A percentile compares a stretch with the other conserved stretches of the same genome.
These are phyloP conservation scores for Oryzias melastigma DNA, from an alignment of 2,113 vertebrate genomes.

Conservation along the genomic window DNA sequence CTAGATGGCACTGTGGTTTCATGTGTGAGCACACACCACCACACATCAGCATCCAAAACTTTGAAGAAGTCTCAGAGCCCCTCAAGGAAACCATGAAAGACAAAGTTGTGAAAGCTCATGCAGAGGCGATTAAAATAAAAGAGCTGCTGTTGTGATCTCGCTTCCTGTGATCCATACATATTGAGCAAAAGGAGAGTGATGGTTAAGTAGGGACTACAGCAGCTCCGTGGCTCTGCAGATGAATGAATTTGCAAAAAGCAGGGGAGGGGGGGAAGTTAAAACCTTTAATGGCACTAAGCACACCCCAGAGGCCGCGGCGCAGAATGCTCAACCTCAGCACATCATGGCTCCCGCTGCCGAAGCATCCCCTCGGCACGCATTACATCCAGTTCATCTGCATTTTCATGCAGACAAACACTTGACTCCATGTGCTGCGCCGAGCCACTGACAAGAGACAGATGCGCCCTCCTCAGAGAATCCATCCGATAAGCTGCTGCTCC, in stretches of 20 bases:
- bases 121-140: slow-evolving; percentile 59
- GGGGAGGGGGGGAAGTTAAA: slow-evolving; percentile 56
- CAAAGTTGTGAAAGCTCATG: slow-evolving; percentile 57
- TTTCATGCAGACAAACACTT: slow-evolving; percentile 61
- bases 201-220: slow-evolving; percentile 57
- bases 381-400: slow-evolving; percentile 54
- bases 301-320: slow-evolving; percentile 53
- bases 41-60: slow-evolving; percentile 52
- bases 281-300: slow-evolving; percentile 68
- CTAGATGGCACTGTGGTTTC: slow-evolving; percentile 75
- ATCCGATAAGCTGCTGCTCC: slow-evolving; percentile 51
- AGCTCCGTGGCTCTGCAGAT: slow-evolving; percentile 55
- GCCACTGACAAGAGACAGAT: slow-evolving; percentile 65
- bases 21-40: slow-evolving; percentile 8
- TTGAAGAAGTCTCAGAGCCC: slow-evolving; percentile 54
- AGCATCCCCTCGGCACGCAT: slow-evolving; percentile 40
- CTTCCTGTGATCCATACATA: slow-evolving; percentile 71
- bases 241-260: slow-evolving; percentile 69
- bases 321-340: slow-evolving; percentile 51
- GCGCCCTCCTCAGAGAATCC: slow-evolving; percentile 54
- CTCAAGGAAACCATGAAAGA: slow-evolving; percentile 58
- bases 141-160: slow-evolving; percentile 69
- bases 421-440: slow-evolving; percentile 46
- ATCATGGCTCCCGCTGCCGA: slow-evolving; percentile 50
- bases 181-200: slow-evolving; percentile 68